Conservation (phyloP, 1,140 invertebrate genomes). For the Cylas formicarius region DNA sequence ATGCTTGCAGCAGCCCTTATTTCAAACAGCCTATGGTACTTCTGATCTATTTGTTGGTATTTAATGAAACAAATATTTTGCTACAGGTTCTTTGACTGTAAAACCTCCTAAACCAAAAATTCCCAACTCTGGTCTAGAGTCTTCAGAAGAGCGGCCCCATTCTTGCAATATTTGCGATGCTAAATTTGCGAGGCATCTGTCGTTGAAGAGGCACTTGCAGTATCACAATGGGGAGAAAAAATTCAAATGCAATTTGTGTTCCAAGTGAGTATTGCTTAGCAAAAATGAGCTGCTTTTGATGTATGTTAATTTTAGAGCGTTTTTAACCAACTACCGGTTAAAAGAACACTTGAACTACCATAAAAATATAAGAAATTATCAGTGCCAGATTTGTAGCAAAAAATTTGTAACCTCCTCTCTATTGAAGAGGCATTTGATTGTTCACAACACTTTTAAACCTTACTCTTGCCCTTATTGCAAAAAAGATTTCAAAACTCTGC, state of each 20-base stretch:
- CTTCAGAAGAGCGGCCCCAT: conserved; percentile 6
- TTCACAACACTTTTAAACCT: conserved; percentile 39
- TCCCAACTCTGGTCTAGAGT: conserved; percentile 5
- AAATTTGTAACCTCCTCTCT: conserved; percentile 47
- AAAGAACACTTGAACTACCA: conserved; percentile 49
- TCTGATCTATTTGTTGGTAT: background rate
- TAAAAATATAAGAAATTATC: conserved; percentile 47
- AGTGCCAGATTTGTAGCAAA: conserved; percentile 50
- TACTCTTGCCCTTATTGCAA: conserved; percentile 58
- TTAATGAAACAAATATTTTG: conserved; percentile 1
- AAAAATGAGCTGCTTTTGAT: background rate
- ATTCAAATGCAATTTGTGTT: conserved; percentile 27
- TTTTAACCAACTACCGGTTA: conserved; percentile 27
- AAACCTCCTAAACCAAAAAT: conserved; percentile 14
- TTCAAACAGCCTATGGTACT: conserved; percentile 22
- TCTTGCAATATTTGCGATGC: conserved; percentile 25
- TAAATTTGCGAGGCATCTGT: conserved; percentile 24
- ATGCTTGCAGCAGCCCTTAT: conserved; percentile 19
- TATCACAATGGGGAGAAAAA: conserved; percentile 25
- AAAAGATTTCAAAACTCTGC: conserved; percentile 61
- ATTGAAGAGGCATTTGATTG: conserved; percentile 43
- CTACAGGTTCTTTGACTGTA: conserved; percentile 11
- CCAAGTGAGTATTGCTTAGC: conserved; percentile 22
- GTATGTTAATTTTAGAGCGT: conserved; percentile 24
- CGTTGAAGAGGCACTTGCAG: conserved; percentile 27